phyloP scores from a whole-genome alignment of 1,140 invertebrate genomes.

The Leguminivora glycinivorella region DNA sequence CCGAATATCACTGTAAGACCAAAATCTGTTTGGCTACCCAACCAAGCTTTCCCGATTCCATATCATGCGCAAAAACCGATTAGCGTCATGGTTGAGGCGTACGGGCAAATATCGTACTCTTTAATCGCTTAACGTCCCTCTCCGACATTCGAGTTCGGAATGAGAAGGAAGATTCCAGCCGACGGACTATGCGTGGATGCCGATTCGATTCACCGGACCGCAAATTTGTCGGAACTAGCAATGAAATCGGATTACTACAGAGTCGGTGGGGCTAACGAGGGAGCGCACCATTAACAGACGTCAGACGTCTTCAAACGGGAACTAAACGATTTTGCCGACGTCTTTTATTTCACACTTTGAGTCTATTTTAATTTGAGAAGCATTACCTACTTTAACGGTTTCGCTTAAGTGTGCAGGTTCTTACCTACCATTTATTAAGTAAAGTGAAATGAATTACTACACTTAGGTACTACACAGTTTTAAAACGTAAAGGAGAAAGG shows the following conservation, averaged over 20 bases:
- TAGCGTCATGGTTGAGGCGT: conserved; percentile 39
- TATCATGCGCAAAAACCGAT: conserved; percentile 40
- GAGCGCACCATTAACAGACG: conserved; percentile 56
- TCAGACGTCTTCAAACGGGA: conserved; percentile 49
- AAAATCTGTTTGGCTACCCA: conserved; percentile 43
- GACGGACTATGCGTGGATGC: conserved; percentile 32
- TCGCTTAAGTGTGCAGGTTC: not conserved
- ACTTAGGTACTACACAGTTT: no score
- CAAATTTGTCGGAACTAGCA: conserved; percentile 71
- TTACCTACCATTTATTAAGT: no score
- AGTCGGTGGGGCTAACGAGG: conserved; percentile 62
- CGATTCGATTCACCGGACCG: conserved; percentile 55
- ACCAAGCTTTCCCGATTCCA: conserved; percentile 41
- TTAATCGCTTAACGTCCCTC: conserved; percentile 38
- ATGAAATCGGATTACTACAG: conserved; percentile 69
- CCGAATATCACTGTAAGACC: conserved; percentile 40
- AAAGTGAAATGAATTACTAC: no score
- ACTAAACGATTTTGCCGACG: conserved; percentile 28
- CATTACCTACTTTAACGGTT: not conserved
- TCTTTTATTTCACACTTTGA: conserved; percentile 7
- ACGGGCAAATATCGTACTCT: conserved; percentile 37
- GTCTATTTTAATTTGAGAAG: not conserved
- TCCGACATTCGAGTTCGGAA: conserved; percentile 26
- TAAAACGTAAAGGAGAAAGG: no score
- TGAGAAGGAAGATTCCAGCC: conserved; percentile 36